Conservation (phyloP, 2,113 vertebrate species). For the Thamnophis sirtalis region DNA sequence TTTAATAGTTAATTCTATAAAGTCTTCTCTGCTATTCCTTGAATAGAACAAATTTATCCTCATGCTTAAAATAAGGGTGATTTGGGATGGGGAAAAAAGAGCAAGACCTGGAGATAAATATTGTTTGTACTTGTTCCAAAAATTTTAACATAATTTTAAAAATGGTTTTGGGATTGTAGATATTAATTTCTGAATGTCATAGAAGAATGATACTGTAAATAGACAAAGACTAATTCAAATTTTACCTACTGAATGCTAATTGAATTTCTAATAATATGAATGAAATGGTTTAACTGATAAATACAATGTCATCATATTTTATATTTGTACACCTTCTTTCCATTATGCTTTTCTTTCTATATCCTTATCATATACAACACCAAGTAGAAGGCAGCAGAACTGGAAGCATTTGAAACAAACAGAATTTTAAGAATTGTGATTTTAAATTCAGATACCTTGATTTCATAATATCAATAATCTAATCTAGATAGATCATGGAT, state of each 20-base stretch:
- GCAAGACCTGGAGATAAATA: neutral
- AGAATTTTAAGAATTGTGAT: neutral
- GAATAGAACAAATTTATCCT: neutral
- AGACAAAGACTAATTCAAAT: neutral
- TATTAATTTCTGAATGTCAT: neutral
- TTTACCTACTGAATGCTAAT: neutral
- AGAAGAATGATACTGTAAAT: neutral
- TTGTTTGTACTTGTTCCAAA: neutral
- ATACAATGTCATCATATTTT: neutral
- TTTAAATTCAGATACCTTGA: neutral
- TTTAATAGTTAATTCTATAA: neutral
- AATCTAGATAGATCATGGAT: neutral
- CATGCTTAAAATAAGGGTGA: neutral
- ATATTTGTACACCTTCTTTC: neutral
- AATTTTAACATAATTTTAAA: neutral
- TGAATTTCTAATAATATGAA: neutral
- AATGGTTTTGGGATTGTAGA: neutral
- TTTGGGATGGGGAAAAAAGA: neutral
- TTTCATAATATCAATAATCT: neutral
- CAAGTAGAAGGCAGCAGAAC: neutral
- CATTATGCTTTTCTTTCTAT: neutral
- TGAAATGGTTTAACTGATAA: neutral
- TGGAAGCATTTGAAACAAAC: neutral
- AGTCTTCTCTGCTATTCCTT: neutral
- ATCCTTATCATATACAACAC: neutral